A percentile compares a stretch with the other conserved stretches of the same genome.
phyloP scores from a whole-genome alignment of 2,113 vertebrate genomes.

The Takifugu bimaculatus region DNA sequence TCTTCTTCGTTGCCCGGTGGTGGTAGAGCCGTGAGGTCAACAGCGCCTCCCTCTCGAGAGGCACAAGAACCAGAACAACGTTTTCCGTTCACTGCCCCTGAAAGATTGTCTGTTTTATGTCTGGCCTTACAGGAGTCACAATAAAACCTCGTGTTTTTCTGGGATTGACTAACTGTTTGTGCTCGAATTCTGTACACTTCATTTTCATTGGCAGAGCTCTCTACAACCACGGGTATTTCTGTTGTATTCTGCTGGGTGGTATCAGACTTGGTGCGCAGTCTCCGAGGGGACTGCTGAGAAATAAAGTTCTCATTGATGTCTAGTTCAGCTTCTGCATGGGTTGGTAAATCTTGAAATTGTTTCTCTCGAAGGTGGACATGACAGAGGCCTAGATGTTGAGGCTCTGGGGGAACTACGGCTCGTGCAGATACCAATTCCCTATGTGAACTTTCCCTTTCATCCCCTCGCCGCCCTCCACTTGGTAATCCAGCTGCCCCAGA shows the following conservation, averaged over 20 bases:
- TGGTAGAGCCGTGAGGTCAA: constrained; percentile 91
- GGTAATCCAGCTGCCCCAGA: constrained; percentile 74
- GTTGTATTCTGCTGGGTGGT: constrained; percentile 88
- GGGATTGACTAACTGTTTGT: constrained; percentile 84
- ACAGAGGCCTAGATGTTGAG: constrained; percentile 93
- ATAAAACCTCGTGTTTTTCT: constrained; percentile 78
- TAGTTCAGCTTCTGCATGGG: constrained; percentile 69
- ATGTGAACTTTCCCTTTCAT: constrained; percentile 83
- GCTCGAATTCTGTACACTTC: constrained; percentile 80
- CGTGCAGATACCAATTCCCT: constrained; percentile 73
- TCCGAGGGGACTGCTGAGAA: constrained; percentile 79
- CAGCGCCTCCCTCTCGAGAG: constrained; percentile 82
- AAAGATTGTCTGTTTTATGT: constrained; percentile 73
- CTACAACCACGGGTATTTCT: constrained; percentile 69
- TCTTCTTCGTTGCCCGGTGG: constrained; percentile 89
- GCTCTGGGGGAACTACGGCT: constrained; percentile 73
- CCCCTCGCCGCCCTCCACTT: constrained; percentile 80
- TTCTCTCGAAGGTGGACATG: constrained; percentile 93
- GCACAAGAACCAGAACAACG: constrained; percentile 75
- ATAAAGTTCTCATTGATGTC: constrained; percentile 96
- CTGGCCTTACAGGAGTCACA: constrained; percentile 94
- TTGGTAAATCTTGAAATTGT: constrained; percentile 81
- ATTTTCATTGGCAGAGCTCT: constrained; percentile 69
- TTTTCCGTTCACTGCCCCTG: constrained; percentile 51
- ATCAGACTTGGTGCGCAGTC: constrained; percentile 93